phyloP scores from a whole-genome alignment of 2,888 invertebrate genomes.

The Sinodicranocentrus sp. region DNA sequence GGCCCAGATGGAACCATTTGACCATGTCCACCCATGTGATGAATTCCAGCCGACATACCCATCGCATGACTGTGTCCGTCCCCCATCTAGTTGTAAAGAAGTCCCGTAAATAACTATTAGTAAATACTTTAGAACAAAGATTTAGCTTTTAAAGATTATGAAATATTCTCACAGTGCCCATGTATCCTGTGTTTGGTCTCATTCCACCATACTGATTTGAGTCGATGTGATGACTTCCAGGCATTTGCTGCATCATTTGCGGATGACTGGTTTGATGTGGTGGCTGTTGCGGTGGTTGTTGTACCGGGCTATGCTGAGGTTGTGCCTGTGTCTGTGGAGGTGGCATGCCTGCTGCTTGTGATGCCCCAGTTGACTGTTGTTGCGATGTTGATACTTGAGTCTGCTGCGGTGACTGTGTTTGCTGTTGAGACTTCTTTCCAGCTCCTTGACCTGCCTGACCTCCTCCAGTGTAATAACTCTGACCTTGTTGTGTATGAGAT shows the following conservation, averaged over 20 bases:
- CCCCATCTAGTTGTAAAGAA: constrained; percentile 64
- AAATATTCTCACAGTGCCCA: constrained; percentile 66
- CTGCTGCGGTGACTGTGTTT: constrained; percentile 77
- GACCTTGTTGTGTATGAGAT: constrained; percentile 80
- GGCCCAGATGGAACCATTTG: constrained; percentile 70
- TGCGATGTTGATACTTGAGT: constrained; percentile 71
- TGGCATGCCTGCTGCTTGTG: constrained; percentile 52
- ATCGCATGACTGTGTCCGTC: constrained; percentile 73
- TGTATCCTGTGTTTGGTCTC: constrained; percentile 71
- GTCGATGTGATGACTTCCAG: constrained; percentile 72
- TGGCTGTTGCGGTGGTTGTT: constrained; percentile 68
- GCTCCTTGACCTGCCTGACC: constrained; percentile 73
- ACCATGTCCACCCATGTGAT: constrained; percentile 73
- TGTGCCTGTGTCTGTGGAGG: constrained; percentile 56
- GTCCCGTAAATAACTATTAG: background rate
- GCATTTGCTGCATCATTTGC: constrained; percentile 73
- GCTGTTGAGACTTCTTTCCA: constrained; percentile 77
- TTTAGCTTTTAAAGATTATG: background rate
- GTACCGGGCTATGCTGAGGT: constrained; percentile 60
- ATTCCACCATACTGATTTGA: constrained; percentile 74
- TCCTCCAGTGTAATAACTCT: constrained; percentile 73
- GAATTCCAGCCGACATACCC: constrained; percentile 71
- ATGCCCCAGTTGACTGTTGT: constrained; percentile 47
- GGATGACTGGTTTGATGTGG: constrained; percentile 69
- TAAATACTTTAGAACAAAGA: too few relatives aligned